Base-by-base conservation (phyloP, 2,113 vertebrate genomes). In the Recurvirostra avosetta region DNA sequence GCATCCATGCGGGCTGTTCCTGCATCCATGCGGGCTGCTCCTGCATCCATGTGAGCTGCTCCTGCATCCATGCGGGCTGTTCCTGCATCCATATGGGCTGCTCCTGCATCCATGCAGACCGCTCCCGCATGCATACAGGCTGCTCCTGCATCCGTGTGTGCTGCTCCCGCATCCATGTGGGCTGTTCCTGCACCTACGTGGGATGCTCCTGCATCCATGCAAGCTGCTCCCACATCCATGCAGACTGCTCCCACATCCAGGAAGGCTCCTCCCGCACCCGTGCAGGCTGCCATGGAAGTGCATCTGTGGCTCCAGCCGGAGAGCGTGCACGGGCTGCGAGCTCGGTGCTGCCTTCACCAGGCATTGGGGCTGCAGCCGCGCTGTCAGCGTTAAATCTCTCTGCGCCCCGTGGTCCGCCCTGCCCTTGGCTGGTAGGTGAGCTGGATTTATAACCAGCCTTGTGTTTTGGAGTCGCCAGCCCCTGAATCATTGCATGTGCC, bases 181-280 rank as follows among this genome's bases (percentile, higher is more conserved):
- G 9, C 5, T 26, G n/a, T 12, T 56, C 26, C 38, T 1, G 13
- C 1, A 29, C 27, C 59, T 8, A 0, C 29, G 23, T 2, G 3
- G 11, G 49, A 8, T 47, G 34, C 5, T 61, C 21, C 58, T 0
- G 7, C 15, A 11, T 62, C 74, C 19, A 0, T 22, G 19, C 0
- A 1, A 5, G 9, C 32, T 16, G 10, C 41, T 75, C 32, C 32
- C 0, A 9, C 5, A 18, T 61, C 56, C 8, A 0, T 29, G 5
- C 2, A 7, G 6, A 4, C 2, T 38, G 22, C 2, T 79, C 18
- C 41, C 7, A 2, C 2, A 47, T 25, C 49, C 29, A 0, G 30
- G 5, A 0, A 6, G 29, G 15, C 2, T 53, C 23, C 7, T 55
- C 45, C 26, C 2, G 1, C 11, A 15, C 34, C 32, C 5, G 0